Conservation (phyloP, 1,140 invertebrate species). For the Anastrepha ludens region DNA sequence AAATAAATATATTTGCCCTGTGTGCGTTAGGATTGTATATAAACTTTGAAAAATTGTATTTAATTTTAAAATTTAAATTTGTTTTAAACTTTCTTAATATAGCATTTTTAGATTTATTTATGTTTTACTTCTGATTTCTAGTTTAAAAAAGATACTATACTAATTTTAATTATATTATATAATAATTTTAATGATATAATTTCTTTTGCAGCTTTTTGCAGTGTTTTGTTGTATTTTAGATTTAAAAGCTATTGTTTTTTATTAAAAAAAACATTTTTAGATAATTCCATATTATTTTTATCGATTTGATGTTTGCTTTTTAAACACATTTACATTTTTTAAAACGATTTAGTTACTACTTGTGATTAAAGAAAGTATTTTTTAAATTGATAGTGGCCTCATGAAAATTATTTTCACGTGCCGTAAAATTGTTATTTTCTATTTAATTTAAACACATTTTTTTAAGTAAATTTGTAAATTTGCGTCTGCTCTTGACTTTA, state of each 20-base stretch:
- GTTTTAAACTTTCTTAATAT: background rate
- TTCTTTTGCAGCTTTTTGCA: background rate
- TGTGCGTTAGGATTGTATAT: background rate
- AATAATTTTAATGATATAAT: background rate
- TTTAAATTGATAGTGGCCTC: too few relatives aligned
- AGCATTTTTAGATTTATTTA: background rate
- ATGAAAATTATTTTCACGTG: too few relatives aligned
- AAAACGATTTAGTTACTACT: too few relatives aligned
- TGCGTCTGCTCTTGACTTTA: too few relatives aligned
- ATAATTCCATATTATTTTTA: background rate
- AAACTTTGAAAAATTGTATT: background rate
- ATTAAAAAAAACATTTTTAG: background rate
- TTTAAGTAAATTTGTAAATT: too few relatives aligned
- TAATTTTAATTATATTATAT: conserved; percentile 27
- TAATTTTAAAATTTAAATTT: background rate
- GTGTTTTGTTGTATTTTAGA: background rate
- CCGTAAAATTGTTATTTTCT: too few relatives aligned
- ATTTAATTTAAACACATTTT: too few relatives aligned
- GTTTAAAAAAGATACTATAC: background rate
- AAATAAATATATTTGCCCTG: too few relatives aligned
- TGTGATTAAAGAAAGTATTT: too few relatives aligned
- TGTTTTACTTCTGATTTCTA: background rate
- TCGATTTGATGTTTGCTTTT: background rate
- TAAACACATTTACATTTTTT: too few relatives aligned
- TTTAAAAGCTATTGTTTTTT: background rate